Conservation (phyloP, 2,113 vertebrate genomes). For the Sitta europaea region DNA sequence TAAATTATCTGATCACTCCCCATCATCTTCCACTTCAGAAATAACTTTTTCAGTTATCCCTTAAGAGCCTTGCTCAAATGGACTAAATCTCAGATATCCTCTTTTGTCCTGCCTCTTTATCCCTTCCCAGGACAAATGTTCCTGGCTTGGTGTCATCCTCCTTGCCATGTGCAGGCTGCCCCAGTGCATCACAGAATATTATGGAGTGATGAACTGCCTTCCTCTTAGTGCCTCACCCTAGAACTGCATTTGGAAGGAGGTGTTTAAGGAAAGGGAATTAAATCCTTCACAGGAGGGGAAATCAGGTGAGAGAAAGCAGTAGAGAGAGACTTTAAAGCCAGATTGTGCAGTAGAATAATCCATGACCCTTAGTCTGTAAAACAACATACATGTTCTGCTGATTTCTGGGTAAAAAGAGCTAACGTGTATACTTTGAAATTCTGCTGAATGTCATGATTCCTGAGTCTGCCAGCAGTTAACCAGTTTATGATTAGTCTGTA, state of each 20-base stretch:
- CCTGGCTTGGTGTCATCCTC: background rate
- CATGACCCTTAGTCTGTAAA: background rate
- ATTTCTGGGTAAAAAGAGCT: background rate
- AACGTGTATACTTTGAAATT: background rate
- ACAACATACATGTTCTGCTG: background rate
- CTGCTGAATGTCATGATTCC: background rate
- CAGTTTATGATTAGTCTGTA: background rate
- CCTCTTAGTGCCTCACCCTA: background rate
- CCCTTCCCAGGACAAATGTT: background rate
- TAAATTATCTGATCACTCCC: background rate
- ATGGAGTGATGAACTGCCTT: background rate
- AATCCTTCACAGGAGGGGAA: background rate
- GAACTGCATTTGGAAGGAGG: background rate
- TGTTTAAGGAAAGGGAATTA: background rate
- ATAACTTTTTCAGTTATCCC: background rate
- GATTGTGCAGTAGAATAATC: background rate
- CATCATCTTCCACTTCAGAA: constrained; percentile 3
- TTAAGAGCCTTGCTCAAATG: background rate
- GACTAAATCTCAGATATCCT: background rate
- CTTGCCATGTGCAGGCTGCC: background rate
- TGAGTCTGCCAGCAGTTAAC: background rate
- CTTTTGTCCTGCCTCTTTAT: background rate
- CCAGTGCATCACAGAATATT: background rate
- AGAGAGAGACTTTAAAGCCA: background rate
- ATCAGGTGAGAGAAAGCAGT: background rate